phyloP scores from a whole-genome alignment of 2,113 vertebrate species.

The Pungitius pungitius region DNA sequence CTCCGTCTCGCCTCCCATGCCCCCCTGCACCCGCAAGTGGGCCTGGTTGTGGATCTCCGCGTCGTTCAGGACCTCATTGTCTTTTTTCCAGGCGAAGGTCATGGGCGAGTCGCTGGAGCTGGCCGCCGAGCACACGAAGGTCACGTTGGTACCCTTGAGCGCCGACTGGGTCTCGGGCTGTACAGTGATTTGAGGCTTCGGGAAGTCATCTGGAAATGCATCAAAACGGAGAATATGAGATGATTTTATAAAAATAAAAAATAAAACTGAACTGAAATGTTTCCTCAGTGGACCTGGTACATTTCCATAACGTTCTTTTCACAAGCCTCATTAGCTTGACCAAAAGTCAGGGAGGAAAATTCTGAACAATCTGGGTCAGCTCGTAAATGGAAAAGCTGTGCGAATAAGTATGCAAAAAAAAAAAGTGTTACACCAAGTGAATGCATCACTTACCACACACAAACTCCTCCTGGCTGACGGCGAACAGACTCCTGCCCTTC shows the following conservation, averaged over 20 bases:
- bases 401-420: background rate
- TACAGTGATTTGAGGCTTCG: constrained; percentile 96
- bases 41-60: constrained; percentile 94
- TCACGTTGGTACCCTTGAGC: constrained; percentile 92
- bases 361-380: constrained; percentile 50
- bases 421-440: constrained; percentile 10
- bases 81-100: constrained; percentile 98
- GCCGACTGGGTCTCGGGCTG: constrained; percentile 96
- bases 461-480: constrained; percentile 89
- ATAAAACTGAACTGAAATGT: too few species aligned
- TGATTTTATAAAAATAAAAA: background rate
- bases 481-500: constrained; percentile 91
- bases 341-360: constrained; percentile 34
- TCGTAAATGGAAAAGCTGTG: constrained; percentile 52
- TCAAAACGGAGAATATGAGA: background rate
- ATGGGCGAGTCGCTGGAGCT: constrained; percentile 98
- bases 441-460: constrained; percentile 90
- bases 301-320: constrained; percentile 48
- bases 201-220: constrained; percentile 89
- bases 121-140: constrained; percentile 93
- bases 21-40: constrained; percentile 86
- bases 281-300: background rate
- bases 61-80: constrained; percentile 90
- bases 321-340: constrained; percentile 27
- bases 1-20: constrained; percentile 73